Percentiles rank a stretch among this genome's conserved stretches.
phyloP scores from a whole-genome alignment of 2,113 vertebrate genomes.

The Rhea pennata region DNA sequence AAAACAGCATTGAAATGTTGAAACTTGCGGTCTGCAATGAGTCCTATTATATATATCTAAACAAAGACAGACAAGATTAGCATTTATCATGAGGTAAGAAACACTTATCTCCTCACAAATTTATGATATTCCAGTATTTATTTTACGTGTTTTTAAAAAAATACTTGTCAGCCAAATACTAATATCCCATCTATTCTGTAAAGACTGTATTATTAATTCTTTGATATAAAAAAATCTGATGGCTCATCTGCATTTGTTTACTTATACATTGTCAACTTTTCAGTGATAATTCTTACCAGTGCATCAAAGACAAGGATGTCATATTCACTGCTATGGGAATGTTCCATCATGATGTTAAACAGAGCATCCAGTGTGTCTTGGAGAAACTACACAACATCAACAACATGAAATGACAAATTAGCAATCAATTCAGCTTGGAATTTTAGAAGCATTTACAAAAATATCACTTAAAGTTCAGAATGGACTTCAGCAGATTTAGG shows the following conservation, averaged over 20 bases:
- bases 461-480: neutral
- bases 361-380: conserved; percentile 95
- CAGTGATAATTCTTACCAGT: conserved; percentile 82
- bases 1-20: conserved; percentile 97
- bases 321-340: conserved; percentile 91
- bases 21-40: conserved; percentile 97
- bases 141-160: neutral
- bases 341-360: conserved; percentile 99
- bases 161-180: neutral
- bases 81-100: neutral
- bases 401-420: neutral
- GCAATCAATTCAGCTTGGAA: neutral
- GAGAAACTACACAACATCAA: conserved; percentile 83
- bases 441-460: neutral
- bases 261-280: neutral
- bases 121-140: neutral
- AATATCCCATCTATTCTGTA: neutral
- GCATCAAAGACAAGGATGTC: conserved; percentile 98
- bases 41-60: conserved; percentile 96
- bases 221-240: neutral
- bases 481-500: neutral
- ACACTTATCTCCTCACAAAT: neutral
- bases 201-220: neutral
- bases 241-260: neutral
- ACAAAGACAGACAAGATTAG: conserved; percentile 24